Evolutionary conservation across 1,140 invertebrate species (phyloP), one percentile per base, ranked within the genome.

Genomic region (Diplogasteroides magnus): DNA sequence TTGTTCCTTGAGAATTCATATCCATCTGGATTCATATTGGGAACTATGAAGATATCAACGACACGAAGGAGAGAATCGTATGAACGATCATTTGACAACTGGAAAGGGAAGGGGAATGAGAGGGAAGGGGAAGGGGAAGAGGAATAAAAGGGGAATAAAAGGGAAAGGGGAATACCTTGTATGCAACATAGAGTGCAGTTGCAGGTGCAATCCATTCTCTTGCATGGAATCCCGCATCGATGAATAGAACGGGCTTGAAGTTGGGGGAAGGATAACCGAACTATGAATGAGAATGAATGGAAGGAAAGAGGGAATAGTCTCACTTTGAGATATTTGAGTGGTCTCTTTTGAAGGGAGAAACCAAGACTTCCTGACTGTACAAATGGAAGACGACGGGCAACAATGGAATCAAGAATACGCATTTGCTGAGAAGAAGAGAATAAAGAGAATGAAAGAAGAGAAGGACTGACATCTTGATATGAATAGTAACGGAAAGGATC

Each of bases 11-110:
- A 79, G 71, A 78, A 83, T 61, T 79, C 79, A 69, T 86, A 86
- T 6, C 85, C 85, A 73, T 86, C 85, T 11, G 83, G 83, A 71
- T 85, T 85, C 26, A 82, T 71, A 0, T 84, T 74, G 29, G 84
- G 84, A n/a, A 83, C 75, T 27, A 85, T 76, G 57, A 79, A 76
- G 48, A 80, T 77, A 62, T 84, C 80, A 70, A 82, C 83, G 11
- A 62, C 68, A 11, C 77, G 63, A 14, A 84, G 66, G 2, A 84
- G 66, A 26, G 61, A 61, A 0, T 19, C 19, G 29, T 70, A 64
- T 23, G 26, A 55, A 11, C 62, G 61, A 48, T 74, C 32, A 2
- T 31, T 70, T 0, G 57, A 29, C 29, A 72, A 32, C 68, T 72
- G 66, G 62, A 68, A 1, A 15, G 25, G 59, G 28, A 25, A 26